Conservation (phyloP, 23 tunicate genomes). For the Corella eumyota region DNA sequence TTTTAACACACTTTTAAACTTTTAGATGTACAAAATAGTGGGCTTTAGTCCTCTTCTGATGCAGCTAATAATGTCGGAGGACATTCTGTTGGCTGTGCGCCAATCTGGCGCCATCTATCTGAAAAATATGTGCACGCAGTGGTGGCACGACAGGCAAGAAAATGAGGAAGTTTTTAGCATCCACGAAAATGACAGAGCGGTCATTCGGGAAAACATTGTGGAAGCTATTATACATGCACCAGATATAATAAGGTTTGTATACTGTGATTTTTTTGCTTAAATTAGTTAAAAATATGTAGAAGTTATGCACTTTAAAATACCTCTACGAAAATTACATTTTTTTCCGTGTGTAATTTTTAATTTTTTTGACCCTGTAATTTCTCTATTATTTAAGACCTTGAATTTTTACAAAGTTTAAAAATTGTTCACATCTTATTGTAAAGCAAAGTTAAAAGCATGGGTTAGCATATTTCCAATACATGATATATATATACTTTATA, state of each 20-base stretch:
- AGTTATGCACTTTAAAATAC: too few species aligned
- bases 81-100: conserved; percentile 65
- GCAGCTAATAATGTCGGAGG: conserved; percentile 79
- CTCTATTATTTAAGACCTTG: too few species aligned
- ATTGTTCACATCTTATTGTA: too few species aligned
- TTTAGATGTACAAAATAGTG: conserved; percentile 81
- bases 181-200: conserved; percentile 81
- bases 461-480: too few species aligned
- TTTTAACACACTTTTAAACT: not conserved
- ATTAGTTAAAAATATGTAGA: too few species aligned
- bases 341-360: too few species aligned
- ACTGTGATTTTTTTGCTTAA: not conserved
- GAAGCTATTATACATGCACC: conserved; percentile 95
- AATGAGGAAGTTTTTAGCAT: conserved; percentile 58
- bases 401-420: too few species aligned
- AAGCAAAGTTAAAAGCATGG: too few species aligned
- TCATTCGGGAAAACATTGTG: conserved; percentile 88
- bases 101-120: conserved; percentile 96
- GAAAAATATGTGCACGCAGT: conserved; percentile 77
- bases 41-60: conserved; percentile 84
- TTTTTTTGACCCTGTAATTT: too few species aligned
- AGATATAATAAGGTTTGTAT: conserved; percentile 52
- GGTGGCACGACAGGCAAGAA: conserved; percentile 57
- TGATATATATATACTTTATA: not conserved
- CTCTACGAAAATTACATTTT: too few species aligned